phyloP scores from a whole-genome alignment of 2,888 invertebrate species.

The Dasysyrphus albostriatus region DNA sequence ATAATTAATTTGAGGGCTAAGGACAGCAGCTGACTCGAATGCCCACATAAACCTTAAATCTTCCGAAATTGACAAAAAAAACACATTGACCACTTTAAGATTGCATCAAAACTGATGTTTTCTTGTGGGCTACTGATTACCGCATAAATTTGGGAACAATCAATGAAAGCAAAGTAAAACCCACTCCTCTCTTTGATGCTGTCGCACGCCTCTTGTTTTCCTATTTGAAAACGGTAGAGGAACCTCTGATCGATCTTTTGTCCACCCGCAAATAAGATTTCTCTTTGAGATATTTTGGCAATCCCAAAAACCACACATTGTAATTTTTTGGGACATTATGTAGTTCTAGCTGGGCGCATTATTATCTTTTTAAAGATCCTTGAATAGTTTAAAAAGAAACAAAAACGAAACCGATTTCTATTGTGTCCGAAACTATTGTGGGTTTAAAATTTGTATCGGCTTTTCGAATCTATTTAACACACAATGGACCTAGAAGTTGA shows the following conservation, averaged over 20 bases:
- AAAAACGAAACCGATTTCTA: constrained; percentile 47
- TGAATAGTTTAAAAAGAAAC: constrained; percentile 47
- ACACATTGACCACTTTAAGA: constrained; percentile 79
- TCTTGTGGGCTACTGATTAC: constrained; percentile 52
- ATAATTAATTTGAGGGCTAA: constrained; percentile 5
- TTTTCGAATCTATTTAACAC: constrained; percentile 75
- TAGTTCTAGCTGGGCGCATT: constrained; percentile 15
- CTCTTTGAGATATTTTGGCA: constrained; percentile 68
- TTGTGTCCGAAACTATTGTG: constrained; percentile 50
- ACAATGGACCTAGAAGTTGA: constrained; percentile 60
- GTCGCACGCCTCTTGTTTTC: constrained; percentile 73
- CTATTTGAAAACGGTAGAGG: constrained; percentile 28
- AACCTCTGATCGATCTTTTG: constrained; percentile 13
- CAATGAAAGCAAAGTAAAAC: constrained; percentile 14
- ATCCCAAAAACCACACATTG: constrained; percentile 63
- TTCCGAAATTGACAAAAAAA: neutral
- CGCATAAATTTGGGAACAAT: constrained; percentile 54
- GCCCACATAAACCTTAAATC: constrained; percentile 9
- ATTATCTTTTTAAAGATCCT: constrained; percentile 64
- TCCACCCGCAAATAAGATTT: constrained; percentile 75
- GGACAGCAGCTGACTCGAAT: neutral
- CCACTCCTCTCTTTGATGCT: constrained; percentile 54
- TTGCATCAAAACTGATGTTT: constrained; percentile 70
- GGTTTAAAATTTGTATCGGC: constrained; percentile 72
- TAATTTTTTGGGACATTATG: constrained; percentile 44